Conservation (phyloP, 2,888 invertebrate species). For the Lasioglossum morio region DNA sequence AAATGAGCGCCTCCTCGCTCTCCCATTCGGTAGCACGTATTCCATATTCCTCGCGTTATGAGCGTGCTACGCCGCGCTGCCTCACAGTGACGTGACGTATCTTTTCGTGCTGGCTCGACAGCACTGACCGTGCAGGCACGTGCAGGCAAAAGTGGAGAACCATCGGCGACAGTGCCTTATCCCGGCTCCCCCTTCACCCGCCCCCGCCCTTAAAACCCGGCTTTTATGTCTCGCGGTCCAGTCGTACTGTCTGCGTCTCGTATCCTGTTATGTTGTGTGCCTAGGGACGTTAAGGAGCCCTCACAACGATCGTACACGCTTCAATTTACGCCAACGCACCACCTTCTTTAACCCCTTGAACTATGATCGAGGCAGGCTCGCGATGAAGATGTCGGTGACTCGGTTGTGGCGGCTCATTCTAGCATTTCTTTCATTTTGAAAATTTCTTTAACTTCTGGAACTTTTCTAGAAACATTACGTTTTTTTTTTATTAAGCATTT, state of each 20-base stretch:
- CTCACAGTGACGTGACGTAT: conserved; percentile 30
- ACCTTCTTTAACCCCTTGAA: neutral
- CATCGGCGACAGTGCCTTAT: conserved; percentile 60
- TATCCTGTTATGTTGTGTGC: conserved; percentile 67
- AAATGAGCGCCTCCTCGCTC: neutral
- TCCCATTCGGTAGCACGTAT: conserved; percentile 23
- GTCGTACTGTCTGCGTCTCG: conserved; percentile 65
- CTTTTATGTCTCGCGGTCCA: conserved; percentile 67
- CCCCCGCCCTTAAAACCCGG: conserved; percentile 31
- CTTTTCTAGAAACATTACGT: no score
- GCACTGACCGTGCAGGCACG: conserved; percentile 36
- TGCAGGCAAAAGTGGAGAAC: conserved; percentile 48
- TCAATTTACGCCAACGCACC: neutral
- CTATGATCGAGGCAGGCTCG: neutral
- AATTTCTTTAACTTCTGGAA: no score
- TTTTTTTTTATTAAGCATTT: no score
- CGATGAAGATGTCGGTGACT: neutral
- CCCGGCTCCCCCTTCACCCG: neutral
- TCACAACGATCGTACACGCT: conserved; percentile 46
- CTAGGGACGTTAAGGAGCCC: conserved; percentile 53
- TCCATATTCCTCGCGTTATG: conserved; percentile 28
- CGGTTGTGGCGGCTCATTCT: no score
- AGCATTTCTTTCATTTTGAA: no score
- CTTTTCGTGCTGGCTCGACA: conserved; percentile 41
- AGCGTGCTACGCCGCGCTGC: neutral